phyloP scores from a whole-genome alignment of 2,888 invertebrate species.

The Mongoloraphidia duomilia region DNA sequence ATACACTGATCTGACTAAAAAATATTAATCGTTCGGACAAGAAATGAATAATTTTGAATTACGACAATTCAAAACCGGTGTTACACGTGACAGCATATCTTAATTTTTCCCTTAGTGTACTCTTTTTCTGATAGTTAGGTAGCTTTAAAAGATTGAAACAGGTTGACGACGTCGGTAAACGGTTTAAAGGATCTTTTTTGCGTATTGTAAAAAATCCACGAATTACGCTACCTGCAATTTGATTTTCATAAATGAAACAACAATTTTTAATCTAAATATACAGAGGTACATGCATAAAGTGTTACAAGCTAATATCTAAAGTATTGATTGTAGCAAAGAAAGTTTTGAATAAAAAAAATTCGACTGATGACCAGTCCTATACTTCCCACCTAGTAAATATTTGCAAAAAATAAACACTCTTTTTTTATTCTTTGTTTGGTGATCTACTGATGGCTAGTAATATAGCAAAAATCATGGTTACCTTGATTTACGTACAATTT shows the following conservation, averaged over 20 bases:
- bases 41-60: conserved; percentile 23
- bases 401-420: background rate
- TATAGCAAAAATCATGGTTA: too few species aligned
- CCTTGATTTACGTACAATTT: too few species aligned
- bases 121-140: conserved; percentile 95
- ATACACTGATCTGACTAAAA: background rate
- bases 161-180: conserved; percentile 96
- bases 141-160: conserved; percentile 97
- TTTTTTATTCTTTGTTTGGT: background rate
- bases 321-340: too few species aligned
- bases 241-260: background rate
- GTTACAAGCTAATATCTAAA: background rate
- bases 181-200: conserved; percentile 83
- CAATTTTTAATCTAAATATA: too few species aligned
- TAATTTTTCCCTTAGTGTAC: conserved; percentile 86
- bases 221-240: conserved; percentile 71
- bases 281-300: too few species aligned
- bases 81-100: conserved; percentile 95
- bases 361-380: too few species aligned
- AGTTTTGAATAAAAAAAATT: too few species aligned
- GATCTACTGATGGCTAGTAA: too few species aligned
- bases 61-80: conserved; percentile 98
- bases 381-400: too few species aligned
- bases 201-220: conserved; percentile 96
- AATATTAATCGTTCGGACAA: background rate